phyloP scores from a whole-genome alignment of 37 sponge, comb jelly and placozoan species.

The Ianthella basta region DNA sequence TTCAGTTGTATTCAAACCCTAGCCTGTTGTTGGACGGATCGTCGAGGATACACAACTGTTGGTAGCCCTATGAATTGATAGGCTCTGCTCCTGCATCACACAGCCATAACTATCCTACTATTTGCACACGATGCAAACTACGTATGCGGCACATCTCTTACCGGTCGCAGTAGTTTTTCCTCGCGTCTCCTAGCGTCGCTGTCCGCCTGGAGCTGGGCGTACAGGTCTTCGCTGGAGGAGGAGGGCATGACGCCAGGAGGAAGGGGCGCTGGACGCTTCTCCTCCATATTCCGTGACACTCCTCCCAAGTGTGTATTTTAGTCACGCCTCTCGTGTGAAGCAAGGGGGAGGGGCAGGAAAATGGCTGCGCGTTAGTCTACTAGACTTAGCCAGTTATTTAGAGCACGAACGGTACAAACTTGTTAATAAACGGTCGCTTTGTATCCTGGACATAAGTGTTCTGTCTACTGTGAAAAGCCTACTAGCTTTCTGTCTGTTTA shows the following conservation, averaged over 20 bases:
- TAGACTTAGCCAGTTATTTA: too few species aligned
- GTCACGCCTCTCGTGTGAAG: background rate
- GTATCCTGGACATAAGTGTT: too few species aligned
- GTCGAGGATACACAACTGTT: too few species aligned
- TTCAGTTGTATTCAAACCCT: too few species aligned
- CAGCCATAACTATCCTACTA: background rate
- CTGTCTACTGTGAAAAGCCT: too few species aligned
- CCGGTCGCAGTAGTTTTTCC: background rate
- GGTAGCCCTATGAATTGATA: too few species aligned
- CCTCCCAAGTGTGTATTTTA: background rate
- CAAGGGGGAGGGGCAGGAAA: conserved; percentile 12
- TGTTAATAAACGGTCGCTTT: too few species aligned
- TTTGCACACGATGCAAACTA: background rate
- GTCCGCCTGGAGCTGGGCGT: conserved; percentile 15
- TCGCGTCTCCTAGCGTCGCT: background rate
- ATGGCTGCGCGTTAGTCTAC: too few species aligned
- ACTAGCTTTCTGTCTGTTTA: too few species aligned
- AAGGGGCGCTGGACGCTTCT: conserved; percentile 12
- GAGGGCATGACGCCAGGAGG: conserved; percentile 72
- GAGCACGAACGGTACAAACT: too few species aligned
- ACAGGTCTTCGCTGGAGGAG: conserved; percentile 38
- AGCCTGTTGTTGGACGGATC: too few species aligned
- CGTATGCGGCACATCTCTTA: background rate
- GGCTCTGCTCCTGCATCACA: too few species aligned
- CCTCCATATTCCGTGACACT: background rate